phyloP scores from a whole-genome alignment of 2,113 vertebrate genomes.

The Callocephalon fimbriatum region DNA sequence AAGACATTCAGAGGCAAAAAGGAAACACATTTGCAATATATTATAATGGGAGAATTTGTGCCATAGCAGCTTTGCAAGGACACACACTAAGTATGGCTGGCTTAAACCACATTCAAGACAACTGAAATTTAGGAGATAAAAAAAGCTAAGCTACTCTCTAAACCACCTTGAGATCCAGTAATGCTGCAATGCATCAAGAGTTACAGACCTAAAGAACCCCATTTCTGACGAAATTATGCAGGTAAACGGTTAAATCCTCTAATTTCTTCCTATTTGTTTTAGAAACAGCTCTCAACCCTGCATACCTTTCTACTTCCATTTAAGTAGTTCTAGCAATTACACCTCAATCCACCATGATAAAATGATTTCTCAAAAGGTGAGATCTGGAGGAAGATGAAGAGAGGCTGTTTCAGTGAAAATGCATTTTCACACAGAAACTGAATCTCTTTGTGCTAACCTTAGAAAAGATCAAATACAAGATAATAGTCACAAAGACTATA shows the following conservation, averaged over 20 bases:
- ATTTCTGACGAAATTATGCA: not conserved
- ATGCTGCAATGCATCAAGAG: not conserved
- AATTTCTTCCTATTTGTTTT: not conserved
- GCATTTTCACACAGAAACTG: not conserved
- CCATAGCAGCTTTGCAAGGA: slow-evolving; percentile 49
- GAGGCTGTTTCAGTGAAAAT: not conserved
- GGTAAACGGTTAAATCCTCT: not conserved
- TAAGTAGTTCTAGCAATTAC: not conserved
- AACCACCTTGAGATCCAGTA: not conserved
- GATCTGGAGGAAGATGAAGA: not conserved
- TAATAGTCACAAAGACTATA: not conserved
- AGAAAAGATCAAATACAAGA: not conserved
- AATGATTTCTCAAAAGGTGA: not conserved
- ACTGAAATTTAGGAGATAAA: not conserved
- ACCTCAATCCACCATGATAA: not conserved
- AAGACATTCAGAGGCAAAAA: slow-evolving; percentile 32
- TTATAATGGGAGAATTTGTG: not conserved
- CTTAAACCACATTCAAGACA: not conserved
- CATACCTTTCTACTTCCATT: not conserved
- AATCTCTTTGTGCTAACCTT: not conserved
- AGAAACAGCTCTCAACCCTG: not conserved
- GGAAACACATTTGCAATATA: not conserved
- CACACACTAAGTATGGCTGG: not conserved
- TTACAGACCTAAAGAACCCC: not conserved
- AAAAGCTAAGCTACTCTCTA: not conserved